Percentiles rank a stretch among this genome's conserved stretches.
phyloP scores from a whole-genome alignment of 2,797 vertebrate genomes.

The Sphaeramia orbicularis region DNA sequence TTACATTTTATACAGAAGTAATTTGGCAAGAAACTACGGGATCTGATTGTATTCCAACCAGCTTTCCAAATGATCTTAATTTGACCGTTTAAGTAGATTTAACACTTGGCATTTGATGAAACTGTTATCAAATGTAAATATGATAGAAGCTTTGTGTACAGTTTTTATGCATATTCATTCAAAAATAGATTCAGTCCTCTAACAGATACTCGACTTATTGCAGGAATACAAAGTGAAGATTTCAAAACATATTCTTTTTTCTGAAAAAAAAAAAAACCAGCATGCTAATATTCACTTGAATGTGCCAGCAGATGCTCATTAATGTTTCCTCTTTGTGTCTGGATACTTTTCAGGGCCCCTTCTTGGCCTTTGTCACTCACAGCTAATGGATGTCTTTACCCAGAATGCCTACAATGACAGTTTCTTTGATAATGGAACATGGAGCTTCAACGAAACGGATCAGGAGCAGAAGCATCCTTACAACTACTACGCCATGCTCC shows the following conservation, averaged over 20 bases:
- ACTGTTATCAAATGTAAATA: not conserved
- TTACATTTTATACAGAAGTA: not conserved
- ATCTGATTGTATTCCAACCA: not conserved
- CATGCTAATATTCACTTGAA: conserved; percentile 19
- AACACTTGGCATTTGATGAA: not conserved
- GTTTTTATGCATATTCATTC: too few relatives aligned
- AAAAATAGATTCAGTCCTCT: conserved; percentile 1
- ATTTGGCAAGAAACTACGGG: not conserved
- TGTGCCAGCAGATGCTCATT: conserved; percentile 7
- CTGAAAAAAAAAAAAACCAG: too few relatives aligned
- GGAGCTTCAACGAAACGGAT: conserved; percentile 86
- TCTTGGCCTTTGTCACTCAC: conserved; percentile 79
- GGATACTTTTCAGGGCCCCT: conserved; percentile 71
- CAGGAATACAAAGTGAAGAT: conserved; percentile 21
- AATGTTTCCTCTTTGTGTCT: conserved; percentile 30
- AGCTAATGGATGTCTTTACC: conserved; percentile 95
- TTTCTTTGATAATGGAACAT: conserved; percentile 88
- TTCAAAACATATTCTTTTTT: not conserved
- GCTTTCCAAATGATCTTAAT: not conserved
- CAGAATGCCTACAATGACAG: conserved; percentile 91
- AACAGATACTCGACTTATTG: conserved; percentile 1
- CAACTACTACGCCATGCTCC: conserved; percentile 98
- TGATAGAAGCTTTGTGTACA: not conserved
- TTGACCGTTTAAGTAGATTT: not conserved
- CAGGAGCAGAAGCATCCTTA: conserved; percentile 87